phyloP scores from a whole-genome alignment of 2,888 invertebrate genomes.

The Stenichneumon culpator region DNA sequence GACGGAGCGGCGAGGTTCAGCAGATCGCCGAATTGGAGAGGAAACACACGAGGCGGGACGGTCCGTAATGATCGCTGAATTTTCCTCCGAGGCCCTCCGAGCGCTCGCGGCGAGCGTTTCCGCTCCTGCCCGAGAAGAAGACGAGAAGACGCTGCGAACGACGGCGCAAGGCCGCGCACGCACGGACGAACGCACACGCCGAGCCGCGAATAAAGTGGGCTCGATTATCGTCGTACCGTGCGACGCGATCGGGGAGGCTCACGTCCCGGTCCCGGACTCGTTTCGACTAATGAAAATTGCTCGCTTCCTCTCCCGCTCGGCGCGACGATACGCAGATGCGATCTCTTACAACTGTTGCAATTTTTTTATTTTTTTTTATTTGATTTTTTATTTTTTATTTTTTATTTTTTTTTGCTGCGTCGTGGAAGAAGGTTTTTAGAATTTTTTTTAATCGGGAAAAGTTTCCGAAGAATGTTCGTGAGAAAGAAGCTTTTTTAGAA shows the following conservation, averaged over 20 bases:
- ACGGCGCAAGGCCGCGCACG: slow-evolving; percentile 7
- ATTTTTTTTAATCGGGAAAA: not conserved
- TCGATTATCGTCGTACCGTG: slow-evolving; percentile 49
- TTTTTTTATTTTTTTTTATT: slow-evolving; percentile 10
- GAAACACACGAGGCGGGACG: slow-evolving; percentile 81
- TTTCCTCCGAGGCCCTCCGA: no score
- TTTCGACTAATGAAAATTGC: slow-evolving; percentile 76
- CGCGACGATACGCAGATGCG: not conserved
- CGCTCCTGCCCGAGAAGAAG: not conserved
- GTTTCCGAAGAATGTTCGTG: no score
- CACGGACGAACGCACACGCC: not conserved
- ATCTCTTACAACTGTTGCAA: slow-evolving; percentile 17
- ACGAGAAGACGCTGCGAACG: no score
- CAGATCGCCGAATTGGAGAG: slow-evolving; percentile 80
- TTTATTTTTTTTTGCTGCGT: not conserved
- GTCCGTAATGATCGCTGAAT: slow-evolving; percentile 70
- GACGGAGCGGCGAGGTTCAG: slow-evolving; percentile 77
- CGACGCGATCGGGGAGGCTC: slow-evolving; percentile 15
- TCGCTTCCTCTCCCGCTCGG: slow-evolving; percentile 71
- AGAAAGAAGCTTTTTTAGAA: no score
- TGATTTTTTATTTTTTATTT: slow-evolving; percentile 8
- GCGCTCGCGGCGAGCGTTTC: not conserved
- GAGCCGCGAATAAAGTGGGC: slow-evolving; percentile 42
- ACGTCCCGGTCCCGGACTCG: slow-evolving; percentile 67
- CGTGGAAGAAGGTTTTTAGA: not conserved